These are phyloP conservation scores for Pelodiscus sinensis DNA, from an alignment of 2,113 vertebrate genomes.

Conservation along the genomic window DNA sequence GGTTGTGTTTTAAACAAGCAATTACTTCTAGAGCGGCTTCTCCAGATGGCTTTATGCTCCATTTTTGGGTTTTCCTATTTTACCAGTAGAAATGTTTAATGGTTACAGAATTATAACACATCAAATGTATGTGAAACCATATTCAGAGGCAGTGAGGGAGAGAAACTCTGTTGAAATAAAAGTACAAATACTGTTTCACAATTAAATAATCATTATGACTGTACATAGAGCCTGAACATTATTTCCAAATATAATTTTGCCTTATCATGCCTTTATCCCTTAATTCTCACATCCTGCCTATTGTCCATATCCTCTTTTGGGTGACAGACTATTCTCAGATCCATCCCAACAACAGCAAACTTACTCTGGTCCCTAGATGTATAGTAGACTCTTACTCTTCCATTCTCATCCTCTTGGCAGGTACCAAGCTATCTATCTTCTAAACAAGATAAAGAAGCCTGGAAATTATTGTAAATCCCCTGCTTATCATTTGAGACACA, in stretches of 20 bases:
- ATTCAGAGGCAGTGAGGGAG: not conserved
- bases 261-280: not conserved
- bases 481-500: conserved; percentile 19
- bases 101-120: not conserved
- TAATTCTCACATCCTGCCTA: not conserved
- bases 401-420: not conserved
- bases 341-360: not conserved
- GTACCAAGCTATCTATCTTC: not conserved
- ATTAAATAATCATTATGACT: not conserved
- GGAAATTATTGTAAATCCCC: conserved; percentile 29
- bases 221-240: not conserved
- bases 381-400: not conserved
- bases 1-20: not conserved
- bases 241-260: not conserved
- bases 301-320: not conserved
- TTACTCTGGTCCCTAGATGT: not conserved
- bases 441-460: conserved; percentile 2
- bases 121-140: not conserved
- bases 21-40: not conserved
- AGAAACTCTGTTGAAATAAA: not conserved
- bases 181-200: not conserved
- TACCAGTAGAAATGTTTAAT: not conserved
- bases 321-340: not conserved
- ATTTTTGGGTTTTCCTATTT: not conserved
- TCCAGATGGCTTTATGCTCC: not conserved